phyloP scores from a whole-genome alignment of 2,888 invertebrate genomes.

The Alloplasta piceator region DNA sequence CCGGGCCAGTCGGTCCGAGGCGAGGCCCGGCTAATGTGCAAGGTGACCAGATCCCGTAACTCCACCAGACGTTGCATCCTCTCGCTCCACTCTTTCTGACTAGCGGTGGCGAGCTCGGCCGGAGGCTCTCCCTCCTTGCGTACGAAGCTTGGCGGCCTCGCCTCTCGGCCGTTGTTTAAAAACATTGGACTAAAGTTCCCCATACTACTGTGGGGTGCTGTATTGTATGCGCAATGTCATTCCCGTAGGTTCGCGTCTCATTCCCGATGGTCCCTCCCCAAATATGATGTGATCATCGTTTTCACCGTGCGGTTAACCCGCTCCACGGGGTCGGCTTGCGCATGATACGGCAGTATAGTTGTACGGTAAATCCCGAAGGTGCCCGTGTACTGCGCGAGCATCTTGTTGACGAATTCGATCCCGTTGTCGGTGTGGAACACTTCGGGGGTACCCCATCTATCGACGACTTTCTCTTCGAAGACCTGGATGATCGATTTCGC shows the following conservation, averaged over 20 bases:
- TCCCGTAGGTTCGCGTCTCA: neutral
- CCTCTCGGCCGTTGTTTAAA: constrained; percentile 1
- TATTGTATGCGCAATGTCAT: neutral
- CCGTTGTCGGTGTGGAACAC: neutral
- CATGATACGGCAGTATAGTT: constrained; percentile 8
- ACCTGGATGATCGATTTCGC: too few relatives aligned
- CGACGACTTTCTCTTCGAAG: too few relatives aligned
- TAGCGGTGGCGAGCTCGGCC: neutral
- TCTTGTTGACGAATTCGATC: too few relatives aligned
- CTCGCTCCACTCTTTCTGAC: too few relatives aligned
- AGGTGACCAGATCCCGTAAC: too few relatives aligned
- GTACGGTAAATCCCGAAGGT: neutral
- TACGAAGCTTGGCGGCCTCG: neutral
- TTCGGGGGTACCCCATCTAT: too few relatives aligned
- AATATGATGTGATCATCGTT: constrained; percentile 13
- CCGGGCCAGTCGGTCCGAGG: too few relatives aligned
- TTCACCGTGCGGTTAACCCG: constrained; percentile 8
- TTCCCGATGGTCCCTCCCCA: neutral
- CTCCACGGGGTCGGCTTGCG: constrained; percentile 32
- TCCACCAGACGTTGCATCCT: neutral
- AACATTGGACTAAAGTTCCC: neutral
- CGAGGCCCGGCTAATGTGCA: too few relatives aligned
- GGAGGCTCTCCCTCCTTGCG: neutral
- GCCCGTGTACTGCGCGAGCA: too few relatives aligned
- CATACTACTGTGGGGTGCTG: neutral